Evolutionary conservation across 2,888 invertebrate genomes (phyloP).

Genomic region (Heliconius ethilla): DNA sequence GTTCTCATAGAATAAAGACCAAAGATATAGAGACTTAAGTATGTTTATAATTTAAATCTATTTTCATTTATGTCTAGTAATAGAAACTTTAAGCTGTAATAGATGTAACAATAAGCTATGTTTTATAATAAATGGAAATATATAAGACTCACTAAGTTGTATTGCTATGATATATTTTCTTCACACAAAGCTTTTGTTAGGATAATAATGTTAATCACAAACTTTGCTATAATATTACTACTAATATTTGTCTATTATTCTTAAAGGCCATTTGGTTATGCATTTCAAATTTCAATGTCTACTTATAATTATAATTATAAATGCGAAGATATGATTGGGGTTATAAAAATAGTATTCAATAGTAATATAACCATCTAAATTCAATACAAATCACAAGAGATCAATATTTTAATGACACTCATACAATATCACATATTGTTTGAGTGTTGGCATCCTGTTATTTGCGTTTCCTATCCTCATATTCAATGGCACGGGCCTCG

Average conservation of each 20-base stretch:
- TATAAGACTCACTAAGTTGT: neutral
- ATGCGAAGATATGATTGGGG: conserved; percentile 18
- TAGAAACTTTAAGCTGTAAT: neutral
- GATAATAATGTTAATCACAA: neutral
- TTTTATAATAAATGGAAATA: neutral
- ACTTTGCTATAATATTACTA: neutral
- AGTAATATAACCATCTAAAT: neutral
- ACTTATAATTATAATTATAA: conserved; percentile 1
- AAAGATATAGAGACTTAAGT: too few species aligned
- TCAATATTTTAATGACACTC: conserved; percentile 57
- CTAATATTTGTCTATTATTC: neutral
- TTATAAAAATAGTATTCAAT: conserved; percentile 20
- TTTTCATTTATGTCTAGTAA: too few species aligned
- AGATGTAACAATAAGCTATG: neutral
- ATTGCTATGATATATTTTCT: neutral
- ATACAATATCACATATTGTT: conserved; percentile 78
- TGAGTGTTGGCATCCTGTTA: conserved; percentile 71
- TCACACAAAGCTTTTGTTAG: neutral
- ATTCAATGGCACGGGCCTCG: conserved; percentile 69
- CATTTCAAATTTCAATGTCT: neutral
- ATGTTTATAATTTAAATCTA: too few species aligned
- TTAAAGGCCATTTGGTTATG: conserved; percentile 1
- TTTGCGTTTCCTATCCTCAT: conserved; percentile 70
- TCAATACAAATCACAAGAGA: conserved; percentile 30
- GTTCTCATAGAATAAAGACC: too few species aligned